A percentile compares a stretch with the other conserved stretches of the same genome.
Evolutionary conservation across 2,113 vertebrate species (phyloP).

Genomic region (Mus musculus): DNA sequence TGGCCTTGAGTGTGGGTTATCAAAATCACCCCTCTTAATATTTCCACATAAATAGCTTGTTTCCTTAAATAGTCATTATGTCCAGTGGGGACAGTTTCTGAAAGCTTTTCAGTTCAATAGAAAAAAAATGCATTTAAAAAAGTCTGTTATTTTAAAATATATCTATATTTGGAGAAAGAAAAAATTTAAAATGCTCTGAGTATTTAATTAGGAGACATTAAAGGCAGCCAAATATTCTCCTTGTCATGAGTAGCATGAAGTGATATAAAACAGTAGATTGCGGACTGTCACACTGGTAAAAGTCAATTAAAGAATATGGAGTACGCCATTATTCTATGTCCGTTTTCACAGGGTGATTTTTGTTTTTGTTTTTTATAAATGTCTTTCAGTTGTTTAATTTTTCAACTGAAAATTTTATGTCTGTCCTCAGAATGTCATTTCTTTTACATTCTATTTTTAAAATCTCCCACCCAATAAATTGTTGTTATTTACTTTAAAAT

Average conservation of each 20-base stretch:
- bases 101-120: conserved; percentile 80
- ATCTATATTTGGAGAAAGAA: conserved; percentile 82
- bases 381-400: conserved; percentile 74
- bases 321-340: conserved; percentile 22
- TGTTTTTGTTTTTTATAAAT: neutral
- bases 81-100: conserved; percentile 83
- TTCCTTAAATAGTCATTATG: conserved; percentile 86
- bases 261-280: conserved; percentile 73
- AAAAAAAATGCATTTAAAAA: conserved; percentile 78
- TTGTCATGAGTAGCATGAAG: conserved; percentile 68
- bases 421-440: conserved; percentile 69
- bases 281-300: conserved; percentile 53
- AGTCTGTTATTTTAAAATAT: conserved; percentile 76
- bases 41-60: conserved; percentile 84
- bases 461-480: neutral
- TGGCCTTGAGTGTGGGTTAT: conserved; percentile 87
- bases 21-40: conserved; percentile 83
- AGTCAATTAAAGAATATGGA: conserved; percentile 17
- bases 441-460: neutral
- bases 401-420: conserved; percentile 72
- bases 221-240: conserved; percentile 71
- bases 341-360: neutral
- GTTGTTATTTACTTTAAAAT: conserved; percentile 63
- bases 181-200: conserved; percentile 70
- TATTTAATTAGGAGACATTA: conserved; percentile 80